Evolutionary conservation across 2,113 vertebrate genomes (phyloP), one percentile per base, ranked within the genome.

Genomic region (Coptodon bakossiorum): DNA sequence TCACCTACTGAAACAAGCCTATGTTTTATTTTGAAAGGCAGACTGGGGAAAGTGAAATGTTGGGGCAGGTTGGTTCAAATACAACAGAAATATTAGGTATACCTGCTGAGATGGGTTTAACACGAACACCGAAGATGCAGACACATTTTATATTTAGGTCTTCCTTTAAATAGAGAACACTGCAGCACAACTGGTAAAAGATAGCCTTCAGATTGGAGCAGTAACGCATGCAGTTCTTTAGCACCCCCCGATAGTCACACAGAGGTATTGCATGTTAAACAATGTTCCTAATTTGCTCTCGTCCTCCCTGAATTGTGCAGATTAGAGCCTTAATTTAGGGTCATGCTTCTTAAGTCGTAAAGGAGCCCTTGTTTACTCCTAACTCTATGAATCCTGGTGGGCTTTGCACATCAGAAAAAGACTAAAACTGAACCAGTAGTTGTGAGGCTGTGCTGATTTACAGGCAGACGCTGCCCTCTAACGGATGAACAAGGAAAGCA

Each of bases 401-500:
- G 16, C 9, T 76, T 56, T 40, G 29, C 54, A 31, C 36, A 34
- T 71, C 29, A 53, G 45, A 9, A 73, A 29, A 12, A 63, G 6
- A 19, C 22, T 11, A 48, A 66, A 57, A 76, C 17, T 22, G 48
- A 50, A 84, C 80, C 34, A 17, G 34, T 10, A 22, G 78, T 6
- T 5, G 57, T 7, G 85, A 85, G 61, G 79, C 34, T n/a, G 81
- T 45, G 5, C 29, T 43, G 78, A 84, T 87, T 68, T 19, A 73
- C n/a, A 63, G 83, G 83, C 63, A 19, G 24, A 76, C 61, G 81
- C 92, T 76, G 88, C 90, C 91, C 86, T 54, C 91, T 84, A 45
- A 86, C 3, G 92, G 90, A 4, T 10, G 13, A 80, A 6, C 3
- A 1, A 68, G n/a, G 66, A 31, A 10, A 83, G 27, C 38, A 54